Percentiles rank a stretch among this genome's conserved stretches.
Evolutionary conservation across 2,113 vertebrate species (phyloP).

Genomic region (Apodemus speciosus): DNA sequence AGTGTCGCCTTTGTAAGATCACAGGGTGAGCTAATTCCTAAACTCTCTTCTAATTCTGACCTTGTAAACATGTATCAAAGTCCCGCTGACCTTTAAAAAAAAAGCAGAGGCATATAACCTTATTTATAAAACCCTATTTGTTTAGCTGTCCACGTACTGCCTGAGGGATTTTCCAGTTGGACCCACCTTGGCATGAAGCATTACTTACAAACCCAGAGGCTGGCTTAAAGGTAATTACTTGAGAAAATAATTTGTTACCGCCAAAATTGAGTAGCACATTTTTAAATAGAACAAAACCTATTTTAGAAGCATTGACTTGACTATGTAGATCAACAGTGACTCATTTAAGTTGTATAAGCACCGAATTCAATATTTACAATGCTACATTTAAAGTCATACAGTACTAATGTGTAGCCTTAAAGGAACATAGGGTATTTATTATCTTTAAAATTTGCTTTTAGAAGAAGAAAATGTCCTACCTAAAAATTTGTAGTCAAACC

Average conservation of each 20-base stretch:
- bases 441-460: neutral
- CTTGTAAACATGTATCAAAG: conserved; percentile 18
- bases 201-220: conserved; percentile 25
- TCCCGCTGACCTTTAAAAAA: neutral
- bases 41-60: neutral
- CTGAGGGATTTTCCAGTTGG: conserved; percentile 27
- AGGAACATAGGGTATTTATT: conserved; percentile 30
- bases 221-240: conserved; percentile 17
- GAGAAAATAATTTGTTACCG: conserved; percentile 41
- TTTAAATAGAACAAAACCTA: conserved; percentile 53
- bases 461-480: conserved; percentile 34
- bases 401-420: conserved; percentile 36
- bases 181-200: neutral
- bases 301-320: conserved; percentile 59
- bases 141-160: neutral
- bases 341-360: conserved; percentile 67
- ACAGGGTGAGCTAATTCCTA: neutral
- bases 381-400: conserved; percentile 63
- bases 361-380: conserved; percentile 69
- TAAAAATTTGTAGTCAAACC: conserved; percentile 4
- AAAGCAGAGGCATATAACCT: neutral
- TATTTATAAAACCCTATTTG: conserved; percentile 35
- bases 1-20: neutral
- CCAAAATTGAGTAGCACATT: conserved; percentile 49
- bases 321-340: conserved; percentile 68